Evolutionary conservation across 2,888 invertebrate genomes (phyloP), one percentile per base, ranked within the genome.

Genomic region (Podabrus alpinus): DNA sequence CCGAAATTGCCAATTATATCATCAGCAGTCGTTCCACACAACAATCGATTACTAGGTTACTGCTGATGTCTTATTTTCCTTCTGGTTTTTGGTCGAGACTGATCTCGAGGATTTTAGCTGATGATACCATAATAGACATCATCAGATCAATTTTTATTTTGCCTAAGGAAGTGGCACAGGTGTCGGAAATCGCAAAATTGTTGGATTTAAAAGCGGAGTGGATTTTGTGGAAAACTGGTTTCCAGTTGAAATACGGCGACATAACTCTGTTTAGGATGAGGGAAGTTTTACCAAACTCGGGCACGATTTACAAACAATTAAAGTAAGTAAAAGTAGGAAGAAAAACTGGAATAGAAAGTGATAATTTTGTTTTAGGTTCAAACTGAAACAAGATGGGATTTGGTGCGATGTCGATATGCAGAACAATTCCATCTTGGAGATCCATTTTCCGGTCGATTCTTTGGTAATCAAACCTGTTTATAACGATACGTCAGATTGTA

Each of bases 41-140:
- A 70, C 90, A 90, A 64, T 89, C 92, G 0, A 90, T 94, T 64
- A 91, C 93, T 0, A 90, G 97, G 0, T 89, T 98, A 71, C 89
- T 99, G 13, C 90, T 99, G 10, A 94, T 99, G 92, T 97, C 98
- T 0, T 99, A 99, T 88, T 97, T 99, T 85, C 99, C 99, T 1
- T 95, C 96, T 79, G 99, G 99, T 0, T 99, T 99, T 89, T 99
- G 99, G 98, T 95, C 98, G 0, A 90, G 99, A 1, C 90, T 99
- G 17, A 94, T 97, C 77, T 96, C 97, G 0, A 89, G 98, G n/a
- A 92, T 98, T 76, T 88, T 98, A 73, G 97, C 97, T 0, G 98
- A 98, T 85, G 93, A 95, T 79, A 91, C 94, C 29, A 93, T 97
- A 15, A 92, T 94, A 0, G 94, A 94, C 77, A 94, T 95, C 11